Percentiles rank a stretch among this genome's conserved stretches.
Evolutionary conservation across 2,797 vertebrate genomes (phyloP).

Genomic region (Heliangelus exortis): DNA sequence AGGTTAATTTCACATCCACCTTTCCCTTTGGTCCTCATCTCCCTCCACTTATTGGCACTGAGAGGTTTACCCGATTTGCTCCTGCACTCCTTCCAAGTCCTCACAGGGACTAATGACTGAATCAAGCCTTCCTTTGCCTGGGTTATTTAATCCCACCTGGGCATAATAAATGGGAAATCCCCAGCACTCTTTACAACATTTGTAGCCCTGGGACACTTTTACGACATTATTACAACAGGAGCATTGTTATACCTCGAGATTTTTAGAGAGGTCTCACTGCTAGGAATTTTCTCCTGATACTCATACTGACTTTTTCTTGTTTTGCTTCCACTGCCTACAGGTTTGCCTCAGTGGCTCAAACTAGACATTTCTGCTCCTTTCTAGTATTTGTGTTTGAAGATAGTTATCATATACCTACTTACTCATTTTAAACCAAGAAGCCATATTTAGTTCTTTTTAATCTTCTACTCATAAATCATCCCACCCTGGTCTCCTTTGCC

Average conservation of each 20-base stretch:
- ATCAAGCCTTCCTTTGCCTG: slow-evolving; percentile 44
- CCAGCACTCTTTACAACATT: slow-evolving; percentile 41
- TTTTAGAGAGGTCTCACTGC: slow-evolving; percentile 23
- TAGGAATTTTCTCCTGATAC: slow-evolving; percentile 27
- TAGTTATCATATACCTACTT: slow-evolving; percentile 50
- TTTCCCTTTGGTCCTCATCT: slow-evolving; percentile 29
- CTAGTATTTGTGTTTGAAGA: slow-evolving; percentile 51
- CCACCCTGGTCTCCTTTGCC: background rate
- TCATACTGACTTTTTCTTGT: slow-evolving; percentile 10
- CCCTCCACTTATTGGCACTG: slow-evolving; percentile 15
- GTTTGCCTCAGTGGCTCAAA: slow-evolving; percentile 41
- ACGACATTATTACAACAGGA: slow-evolving; percentile 51
- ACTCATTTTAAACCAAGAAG: slow-evolving; percentile 51
- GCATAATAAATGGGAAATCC: slow-evolving; percentile 61
- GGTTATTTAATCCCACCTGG: slow-evolving; percentile 58
- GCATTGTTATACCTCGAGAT: slow-evolving; percentile 46
- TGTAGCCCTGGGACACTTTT: slow-evolving; percentile 47
- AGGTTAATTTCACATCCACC: slow-evolving; percentile 55
- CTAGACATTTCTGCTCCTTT: slow-evolving; percentile 29
- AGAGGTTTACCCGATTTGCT: slow-evolving; percentile 30
- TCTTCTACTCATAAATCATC: slow-evolving; percentile 51
- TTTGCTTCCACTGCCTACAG: slow-evolving; percentile 23
- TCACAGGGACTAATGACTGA: slow-evolving; percentile 36
- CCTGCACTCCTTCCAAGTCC: slow-evolving; percentile 25
- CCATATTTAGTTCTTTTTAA: slow-evolving; percentile 53